A percentile compares a stretch with the other conserved stretches of the same genome.
Evolutionary conservation across 2,113 vertebrate genomes (phyloP).

Genomic region (Formicarius rufipectus): DNA sequence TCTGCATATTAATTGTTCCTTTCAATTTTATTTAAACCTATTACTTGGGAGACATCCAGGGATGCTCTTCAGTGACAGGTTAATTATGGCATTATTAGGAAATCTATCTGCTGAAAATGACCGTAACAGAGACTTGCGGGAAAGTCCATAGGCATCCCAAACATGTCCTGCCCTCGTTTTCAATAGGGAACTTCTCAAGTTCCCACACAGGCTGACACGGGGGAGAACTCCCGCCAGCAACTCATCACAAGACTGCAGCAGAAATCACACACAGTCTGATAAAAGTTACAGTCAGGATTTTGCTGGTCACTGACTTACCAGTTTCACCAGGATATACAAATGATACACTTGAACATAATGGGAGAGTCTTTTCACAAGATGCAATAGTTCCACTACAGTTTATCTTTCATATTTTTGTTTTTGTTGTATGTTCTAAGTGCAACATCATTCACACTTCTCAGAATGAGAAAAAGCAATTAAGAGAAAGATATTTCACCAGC

Average conservation of each 20-base stretch:
- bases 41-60: background rate
- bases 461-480: background rate
- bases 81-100: conserved; percentile 39
- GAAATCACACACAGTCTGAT: background rate
- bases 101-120: conserved; percentile 42
- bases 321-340: background rate
- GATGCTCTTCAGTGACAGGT: conserved; percentile 24
- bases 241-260: background rate
- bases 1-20: background rate
- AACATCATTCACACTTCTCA: background rate
- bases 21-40: background rate
- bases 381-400: background rate
- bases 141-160: conserved; percentile 54
- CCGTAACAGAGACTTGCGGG: conserved; percentile 52
- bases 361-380: background rate
- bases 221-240: background rate
- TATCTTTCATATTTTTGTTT: background rate
- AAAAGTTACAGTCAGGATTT: background rate
- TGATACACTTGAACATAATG: background rate
- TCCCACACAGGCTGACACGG: background rate
- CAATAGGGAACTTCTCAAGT: conserved; percentile 33
- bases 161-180: background rate
- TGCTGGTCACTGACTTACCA: background rate
- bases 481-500: background rate
- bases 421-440: background rate